A percentile compares a stretch with the other conserved stretches of the same genome.
These are phyloP conservation scores for Spongilla lacustris DNA, from an alignment of 37 sponge, comb jelly and placozoan genomes.

Conservation along the genomic window DNA sequence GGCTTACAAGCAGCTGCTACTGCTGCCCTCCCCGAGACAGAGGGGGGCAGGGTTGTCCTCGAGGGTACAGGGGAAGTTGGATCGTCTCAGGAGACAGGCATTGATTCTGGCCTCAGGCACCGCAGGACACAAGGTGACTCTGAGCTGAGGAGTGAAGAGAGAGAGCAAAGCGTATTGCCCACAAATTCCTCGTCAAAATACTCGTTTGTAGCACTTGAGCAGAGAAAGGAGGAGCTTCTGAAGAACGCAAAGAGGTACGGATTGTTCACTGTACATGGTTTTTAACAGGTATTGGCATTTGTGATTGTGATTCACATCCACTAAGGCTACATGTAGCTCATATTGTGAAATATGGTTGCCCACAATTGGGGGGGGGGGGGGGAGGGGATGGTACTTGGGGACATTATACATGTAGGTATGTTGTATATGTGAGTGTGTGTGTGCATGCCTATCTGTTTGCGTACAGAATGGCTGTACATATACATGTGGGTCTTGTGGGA, in stretches of 20 bases:
- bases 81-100: neutral
- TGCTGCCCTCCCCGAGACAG: neutral
- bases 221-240: constrained; percentile 51
- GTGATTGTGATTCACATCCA: no score
- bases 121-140: constrained; percentile 2
- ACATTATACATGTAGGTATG: no score
- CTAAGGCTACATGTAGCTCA: no score
- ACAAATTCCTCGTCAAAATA: neutral
- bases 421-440: no score
- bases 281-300: no score
- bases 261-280: no score
- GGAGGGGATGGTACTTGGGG: no score
- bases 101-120: neutral
- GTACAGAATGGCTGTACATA: no score
- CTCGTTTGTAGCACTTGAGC: constrained; percentile 36
- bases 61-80: neutral
- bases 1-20: neutral
- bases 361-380: no score
- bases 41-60: neutral
- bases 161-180: neutral
- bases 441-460: no score
- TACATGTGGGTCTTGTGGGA: no score
- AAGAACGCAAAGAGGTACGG: constrained; percentile 49
- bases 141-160: neutral
- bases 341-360: no score